Conservation (phyloP, 1,140 invertebrate species). For the Delia radicum region DNA sequence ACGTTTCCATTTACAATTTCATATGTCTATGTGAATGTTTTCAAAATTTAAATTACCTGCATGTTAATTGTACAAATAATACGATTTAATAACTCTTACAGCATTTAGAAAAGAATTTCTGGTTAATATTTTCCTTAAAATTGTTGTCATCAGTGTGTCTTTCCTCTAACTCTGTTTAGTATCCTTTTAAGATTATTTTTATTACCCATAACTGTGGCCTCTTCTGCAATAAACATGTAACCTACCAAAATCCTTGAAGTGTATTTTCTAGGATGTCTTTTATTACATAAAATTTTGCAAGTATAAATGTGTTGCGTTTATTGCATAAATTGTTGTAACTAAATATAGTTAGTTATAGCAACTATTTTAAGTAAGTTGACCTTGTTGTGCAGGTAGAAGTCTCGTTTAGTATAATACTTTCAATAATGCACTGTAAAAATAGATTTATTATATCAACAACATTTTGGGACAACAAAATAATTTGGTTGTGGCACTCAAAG, state of each 20-base stretch:
- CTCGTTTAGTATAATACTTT: too few relatives aligned
- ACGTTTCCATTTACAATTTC: too few relatives aligned
- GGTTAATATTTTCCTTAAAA: too few relatives aligned
- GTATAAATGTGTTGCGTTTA: not conserved
- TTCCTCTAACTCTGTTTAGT: not conserved
- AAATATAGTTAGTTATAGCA: not conserved
- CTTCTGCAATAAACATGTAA: not conserved
- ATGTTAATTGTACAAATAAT: not conserved
- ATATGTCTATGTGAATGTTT: too few relatives aligned
- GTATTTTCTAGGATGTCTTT: not conserved
- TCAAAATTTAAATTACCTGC: not conserved
- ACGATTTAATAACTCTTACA: not conserved
- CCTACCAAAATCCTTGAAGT: not conserved
- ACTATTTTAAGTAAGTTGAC: not conserved
- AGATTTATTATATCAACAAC: too few relatives aligned
- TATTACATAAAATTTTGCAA: slow-evolving; percentile 11
- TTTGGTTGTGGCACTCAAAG: too few relatives aligned
- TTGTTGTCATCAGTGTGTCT: not conserved
- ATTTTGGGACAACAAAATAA: too few relatives aligned
- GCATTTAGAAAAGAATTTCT: not conserved
- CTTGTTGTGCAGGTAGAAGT: not conserved
- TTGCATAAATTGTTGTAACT: slow-evolving; percentile 9
- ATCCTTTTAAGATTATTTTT: not conserved
- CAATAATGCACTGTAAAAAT: too few relatives aligned
- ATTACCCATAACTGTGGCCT: not conserved